A percentile compares a stretch with the other conserved stretches of the same genome.
Evolutionary conservation across 2,113 vertebrate species (phyloP).

Genomic region (Salvelinus namaycush): DNA sequence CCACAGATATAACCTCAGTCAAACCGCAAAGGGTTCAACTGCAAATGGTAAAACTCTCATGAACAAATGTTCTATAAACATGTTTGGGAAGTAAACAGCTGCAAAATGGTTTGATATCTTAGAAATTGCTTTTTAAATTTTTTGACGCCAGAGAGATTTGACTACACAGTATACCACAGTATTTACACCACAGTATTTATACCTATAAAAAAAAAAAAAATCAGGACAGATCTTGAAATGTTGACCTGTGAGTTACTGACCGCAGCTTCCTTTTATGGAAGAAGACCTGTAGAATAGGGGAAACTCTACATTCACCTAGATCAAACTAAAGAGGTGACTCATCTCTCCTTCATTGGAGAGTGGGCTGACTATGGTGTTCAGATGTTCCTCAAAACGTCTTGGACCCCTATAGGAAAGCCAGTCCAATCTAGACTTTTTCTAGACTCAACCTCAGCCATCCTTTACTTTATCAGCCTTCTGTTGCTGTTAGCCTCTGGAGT

Average conservation of each 20-base stretch:
- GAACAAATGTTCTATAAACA: constrained; percentile 79
- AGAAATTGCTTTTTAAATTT: constrained; percentile 36
- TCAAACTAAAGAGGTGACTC: constrained; percentile 40
- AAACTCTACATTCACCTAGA: constrained; percentile 71
- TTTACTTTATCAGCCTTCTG: constrained; percentile 30
- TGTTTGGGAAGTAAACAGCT: constrained; percentile 83
- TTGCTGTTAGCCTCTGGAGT: constrained; percentile 45
- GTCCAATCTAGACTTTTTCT: constrained; percentile 26
- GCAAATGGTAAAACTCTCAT: constrained; percentile 82
- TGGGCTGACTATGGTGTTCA: constrained; percentile 46
- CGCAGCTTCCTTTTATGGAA: constrained; percentile 76
- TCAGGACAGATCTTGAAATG: constrained; percentile 71
- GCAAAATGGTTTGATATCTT: constrained; percentile 86
- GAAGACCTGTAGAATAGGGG: constrained; percentile 49
- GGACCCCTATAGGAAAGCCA: constrained; percentile 52
- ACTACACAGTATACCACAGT: constrained; percentile 74
- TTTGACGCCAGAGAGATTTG: constrained; percentile 54
- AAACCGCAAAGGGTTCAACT: constrained; percentile 71
- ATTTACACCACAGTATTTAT: constrained; percentile 27
- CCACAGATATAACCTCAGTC: constrained; percentile 17
- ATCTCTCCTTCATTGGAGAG: constrained; percentile 46
- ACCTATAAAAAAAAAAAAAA: constrained; percentile 55
- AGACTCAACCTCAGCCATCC: constrained; percentile 24
- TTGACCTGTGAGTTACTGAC: constrained; percentile 89
- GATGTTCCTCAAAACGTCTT: constrained; percentile 49